Percentiles rank a stretch among this genome's conserved stretches.
These are phyloP conservation scores for Oppia nitens DNA, from an alignment of 1,140 invertebrate species.

Conservation along the genomic window DNA sequence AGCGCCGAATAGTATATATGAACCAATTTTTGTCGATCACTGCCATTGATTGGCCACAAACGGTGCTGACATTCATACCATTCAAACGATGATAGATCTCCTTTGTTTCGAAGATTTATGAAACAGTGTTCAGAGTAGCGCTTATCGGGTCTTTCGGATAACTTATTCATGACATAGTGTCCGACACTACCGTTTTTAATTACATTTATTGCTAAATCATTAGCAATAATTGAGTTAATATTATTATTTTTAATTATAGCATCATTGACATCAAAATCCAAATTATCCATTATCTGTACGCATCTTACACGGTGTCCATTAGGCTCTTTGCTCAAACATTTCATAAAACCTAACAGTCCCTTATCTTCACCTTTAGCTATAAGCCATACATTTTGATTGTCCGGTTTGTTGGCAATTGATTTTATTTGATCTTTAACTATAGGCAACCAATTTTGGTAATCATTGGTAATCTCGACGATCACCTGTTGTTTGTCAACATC, in stretches of 20 bases:
- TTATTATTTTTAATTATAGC: neutral
- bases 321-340: neutral
- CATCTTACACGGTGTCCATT: neutral
- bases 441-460: constrained; percentile 6
- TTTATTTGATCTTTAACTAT: constrained; percentile 22
- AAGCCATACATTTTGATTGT: constrained; percentile 29
- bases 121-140: constrained; percentile 58
- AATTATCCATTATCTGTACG: neutral
- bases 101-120: constrained; percentile 64
- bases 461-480: constrained; percentile 2
- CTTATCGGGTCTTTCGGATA: constrained; percentile 2
- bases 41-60: constrained; percentile 22
- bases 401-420: constrained; percentile 22
- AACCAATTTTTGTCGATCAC: constrained; percentile 1
- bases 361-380: neutral
- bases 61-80: constrained; percentile 77
- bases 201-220: neutral
- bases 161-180: constrained; percentile 18
- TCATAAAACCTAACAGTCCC: constrained; percentile 9
- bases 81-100: constrained; percentile 72
- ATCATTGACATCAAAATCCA: neutral
- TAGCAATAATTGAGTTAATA: neutral
- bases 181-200: neutral
- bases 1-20: constrained; percentile 63
- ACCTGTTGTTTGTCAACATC: neutral